Evolutionary conservation across 2,888 invertebrate species (phyloP).

Genomic region (Aromia moschata): DNA sequence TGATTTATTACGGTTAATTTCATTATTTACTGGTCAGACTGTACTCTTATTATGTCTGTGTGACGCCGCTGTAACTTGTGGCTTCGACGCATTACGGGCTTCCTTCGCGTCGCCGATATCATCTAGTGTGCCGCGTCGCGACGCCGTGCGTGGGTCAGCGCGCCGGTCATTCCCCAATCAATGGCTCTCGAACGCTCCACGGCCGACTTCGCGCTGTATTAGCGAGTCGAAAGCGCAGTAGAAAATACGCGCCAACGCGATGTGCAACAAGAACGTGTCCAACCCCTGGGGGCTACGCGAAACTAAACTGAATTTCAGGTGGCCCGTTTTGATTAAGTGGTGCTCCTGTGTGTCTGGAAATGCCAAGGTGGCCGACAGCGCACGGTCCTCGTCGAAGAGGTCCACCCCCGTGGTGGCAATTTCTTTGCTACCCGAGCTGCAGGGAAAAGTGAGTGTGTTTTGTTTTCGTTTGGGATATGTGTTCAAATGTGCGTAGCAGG

Average conservation of each 20-base stretch:
- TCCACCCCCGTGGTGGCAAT: slow-evolving; percentile 56
- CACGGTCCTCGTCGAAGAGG: slow-evolving; percentile 24
- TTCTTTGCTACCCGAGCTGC: slow-evolving; percentile 47
- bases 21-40: no score
- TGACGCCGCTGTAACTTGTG: slow-evolving; percentile 7
- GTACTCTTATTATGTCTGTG: no score
- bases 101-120: slow-evolving; percentile 20
- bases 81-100: slow-evolving; percentile 18
- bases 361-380: slow-evolving; percentile 42
- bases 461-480: slow-evolving; percentile 4
- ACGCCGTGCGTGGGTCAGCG: slow-evolving; percentile 48
- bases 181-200: slow-evolving; percentile 37
- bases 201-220: neutral
- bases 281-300: slow-evolving; percentile 51
- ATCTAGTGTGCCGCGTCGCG: slow-evolving; percentile 34
- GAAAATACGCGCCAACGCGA: slow-evolving; percentile 5
- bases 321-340: slow-evolving; percentile 41
- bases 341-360: slow-evolving; percentile 43
- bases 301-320: slow-evolving; percentile 26
- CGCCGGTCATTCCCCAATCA: slow-evolving; percentile 53
- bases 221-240: slow-evolving; percentile 4
- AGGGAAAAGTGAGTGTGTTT: slow-evolving; percentile 39
- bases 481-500: slow-evolving; percentile 4
- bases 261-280: slow-evolving; percentile 42
- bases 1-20: no score